Evolutionary conservation across 2,113 vertebrate species (phyloP).

Genomic region (Austrofundulus limnaeus): DNA sequence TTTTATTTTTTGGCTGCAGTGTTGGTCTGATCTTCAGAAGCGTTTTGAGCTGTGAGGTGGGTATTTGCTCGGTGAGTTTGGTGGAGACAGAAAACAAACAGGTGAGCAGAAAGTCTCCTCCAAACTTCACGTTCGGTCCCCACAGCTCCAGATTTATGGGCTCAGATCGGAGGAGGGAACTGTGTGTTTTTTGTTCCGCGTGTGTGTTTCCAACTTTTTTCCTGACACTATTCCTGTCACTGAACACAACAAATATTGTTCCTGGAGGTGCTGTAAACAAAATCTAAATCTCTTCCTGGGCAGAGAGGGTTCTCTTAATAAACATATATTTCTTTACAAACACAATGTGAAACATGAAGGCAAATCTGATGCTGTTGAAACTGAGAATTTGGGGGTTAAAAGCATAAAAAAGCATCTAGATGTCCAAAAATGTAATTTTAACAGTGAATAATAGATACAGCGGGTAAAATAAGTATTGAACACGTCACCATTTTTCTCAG

Average conservation of each 20-base stretch:
- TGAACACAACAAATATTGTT: not conserved
- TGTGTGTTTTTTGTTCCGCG: slow-evolving; percentile 13
- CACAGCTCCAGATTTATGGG: slow-evolving; percentile 31
- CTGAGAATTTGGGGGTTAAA: no score
- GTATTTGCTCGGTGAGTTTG: slow-evolving; percentile 41
- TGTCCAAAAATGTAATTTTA: no score
- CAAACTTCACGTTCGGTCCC: slow-evolving; percentile 34
- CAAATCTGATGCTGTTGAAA: no score
- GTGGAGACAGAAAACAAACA: slow-evolving; percentile 45
- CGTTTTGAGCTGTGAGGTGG: slow-evolving; percentile 39
- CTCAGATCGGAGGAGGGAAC: slow-evolving; percentile 31
- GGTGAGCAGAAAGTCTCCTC: slow-evolving; percentile 31
- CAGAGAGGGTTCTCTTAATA: not conserved
- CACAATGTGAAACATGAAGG: not conserved
- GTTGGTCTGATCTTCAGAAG: slow-evolving; percentile 20
- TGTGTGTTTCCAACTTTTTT: not conserved
- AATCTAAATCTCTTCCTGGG: not conserved
- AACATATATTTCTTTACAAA: not conserved
- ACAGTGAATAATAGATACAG: no score
- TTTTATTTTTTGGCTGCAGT: slow-evolving; percentile 8
- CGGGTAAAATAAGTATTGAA: no score
- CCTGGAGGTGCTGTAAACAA: not conserved
- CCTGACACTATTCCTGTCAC: slow-evolving; percentile 1
- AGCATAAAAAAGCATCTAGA: no score
- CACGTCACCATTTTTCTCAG: no score